Evolutionary conservation across 2,888 invertebrate genomes (phyloP), one percentile per base, ranked within the genome.

Genomic region (Epiblema foenella): DNA sequence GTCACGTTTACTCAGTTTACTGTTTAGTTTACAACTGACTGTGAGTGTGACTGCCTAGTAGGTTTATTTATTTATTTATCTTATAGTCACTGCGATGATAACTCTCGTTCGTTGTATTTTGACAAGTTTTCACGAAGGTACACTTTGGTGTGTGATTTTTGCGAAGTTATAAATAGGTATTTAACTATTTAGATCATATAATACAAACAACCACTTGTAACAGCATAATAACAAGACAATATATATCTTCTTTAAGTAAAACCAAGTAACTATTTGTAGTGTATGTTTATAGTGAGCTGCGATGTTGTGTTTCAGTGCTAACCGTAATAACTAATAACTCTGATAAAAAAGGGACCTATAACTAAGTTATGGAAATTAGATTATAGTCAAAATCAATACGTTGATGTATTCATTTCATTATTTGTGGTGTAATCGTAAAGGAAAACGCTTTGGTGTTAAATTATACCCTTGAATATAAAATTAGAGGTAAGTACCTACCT

Each of bases 251-350:
- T 33, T 33, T 7, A 33, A 33, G 39, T 39, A 39, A 3, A 39
- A 9, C 3, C n/a, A 46, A 46, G n/a, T 15, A 46, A 46, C n/a
- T 46, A n/a, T 46, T 46, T 46, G 42, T 42, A 12, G 12, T 42
- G 42, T 42, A 42, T 12, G 3, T n/a, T n/a, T n/a, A n/a, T n/a
- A n/a, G n/a, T n/a, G n/a, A n/a, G n/a, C n/a, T n/a, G n/a, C n/a
- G n/a, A n/a, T n/a, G 42, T 59, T 59, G 59, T 59, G 59, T 42
- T 59, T 42, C 15, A 42, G 15, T 59, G 59, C 42, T 20, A 59
- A 20, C 39, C 15, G 24, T 3, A 24, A 24, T 3, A 24, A 24
- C 24, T 24, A 24, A 59, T 39, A 42, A 20, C 20, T 42, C 18
- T 42, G 42, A 15, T 59, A 24, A n/a, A n/a, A 24, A 59, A n/a